Conservation (phyloP, 2,797 vertebrate genomes). For the Notoglanidium macrostoma region DNA sequence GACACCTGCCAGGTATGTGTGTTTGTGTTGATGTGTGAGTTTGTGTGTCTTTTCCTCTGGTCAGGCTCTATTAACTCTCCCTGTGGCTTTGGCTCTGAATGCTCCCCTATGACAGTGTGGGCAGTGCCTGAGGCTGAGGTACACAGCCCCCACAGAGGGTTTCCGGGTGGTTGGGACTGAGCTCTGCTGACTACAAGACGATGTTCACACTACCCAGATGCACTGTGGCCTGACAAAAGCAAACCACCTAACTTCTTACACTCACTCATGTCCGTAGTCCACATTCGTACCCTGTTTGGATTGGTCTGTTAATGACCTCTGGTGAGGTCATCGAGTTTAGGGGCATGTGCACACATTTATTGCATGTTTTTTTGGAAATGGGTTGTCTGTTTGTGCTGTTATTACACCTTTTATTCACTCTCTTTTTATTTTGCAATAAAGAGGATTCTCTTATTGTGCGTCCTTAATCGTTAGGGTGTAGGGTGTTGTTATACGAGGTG, state of each 20-base stretch:
- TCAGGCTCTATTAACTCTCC: slow-evolving; percentile 58
- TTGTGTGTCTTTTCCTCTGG: slow-evolving; percentile 42
- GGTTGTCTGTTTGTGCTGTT: not conserved
- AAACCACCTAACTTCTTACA: slow-evolving; percentile 17
- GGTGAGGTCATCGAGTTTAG: not conserved
- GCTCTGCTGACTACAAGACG: slow-evolving; percentile 35
- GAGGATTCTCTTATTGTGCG: slow-evolving; percentile 37
- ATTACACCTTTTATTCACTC: slow-evolving; percentile 7
- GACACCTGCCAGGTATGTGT: slow-evolving; percentile 43
- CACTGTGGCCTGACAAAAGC: slow-evolving; percentile 43
- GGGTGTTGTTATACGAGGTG: slow-evolving; percentile 49
- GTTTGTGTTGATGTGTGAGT: slow-evolving; percentile 37
- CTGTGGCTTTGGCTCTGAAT: slow-evolving; percentile 55
- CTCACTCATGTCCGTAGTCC: not conserved
- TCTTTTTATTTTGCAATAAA: slow-evolving; percentile 22
- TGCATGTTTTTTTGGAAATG: not conserved
- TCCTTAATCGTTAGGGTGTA: slow-evolving; percentile 46
- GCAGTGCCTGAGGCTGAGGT: slow-evolving; percentile 34
- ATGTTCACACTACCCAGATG: slow-evolving; percentile 47
- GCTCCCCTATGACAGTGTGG: slow-evolving; percentile 40
- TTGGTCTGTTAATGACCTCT: not conserved
- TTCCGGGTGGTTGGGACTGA: slow-evolving; percentile 4
- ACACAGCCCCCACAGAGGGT: slow-evolving; percentile 42
- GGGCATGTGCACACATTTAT: not conserved
- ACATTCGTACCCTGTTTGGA: not conserved